Conservation (phyloP, 2,888 invertebrate genomes). For the Torymus tubicola region DNA sequence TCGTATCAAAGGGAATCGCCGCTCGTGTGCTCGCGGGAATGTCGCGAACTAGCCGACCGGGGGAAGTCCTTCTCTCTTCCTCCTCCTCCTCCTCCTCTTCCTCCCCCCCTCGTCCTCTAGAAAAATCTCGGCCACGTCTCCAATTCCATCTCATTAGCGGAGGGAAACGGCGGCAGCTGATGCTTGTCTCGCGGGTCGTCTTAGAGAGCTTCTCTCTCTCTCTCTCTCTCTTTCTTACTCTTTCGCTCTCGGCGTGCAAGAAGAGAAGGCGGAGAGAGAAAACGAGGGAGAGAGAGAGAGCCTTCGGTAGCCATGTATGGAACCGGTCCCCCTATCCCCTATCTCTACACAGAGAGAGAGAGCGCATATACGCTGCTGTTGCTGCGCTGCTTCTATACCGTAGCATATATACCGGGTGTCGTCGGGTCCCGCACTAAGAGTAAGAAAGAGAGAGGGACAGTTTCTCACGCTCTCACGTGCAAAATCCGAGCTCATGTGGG, state of each 20-base stretch:
- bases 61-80: conserved; percentile 30
- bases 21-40: conserved; percentile 72
- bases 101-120: conserved; percentile 67
- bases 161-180: conserved; percentile 73
- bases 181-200: conserved; percentile 74
- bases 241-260: conserved; percentile 21
- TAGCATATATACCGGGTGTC: conserved; percentile 70
- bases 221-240: conserved; percentile 10
- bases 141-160: conserved; percentile 77
- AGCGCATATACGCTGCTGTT: conserved; percentile 1
- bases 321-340: conserved; percentile 72
- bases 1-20: conserved; percentile 76
- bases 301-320: conserved; percentile 76
- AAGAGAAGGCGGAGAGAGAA: conserved; percentile 60
- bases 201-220: conserved; percentile 66
- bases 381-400: conserved; percentile 4
- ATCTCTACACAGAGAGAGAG: conserved; percentile 9
- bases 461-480: conserved; percentile 61
- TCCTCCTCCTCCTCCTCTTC: too few species aligned
- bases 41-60: conserved; percentile 68
- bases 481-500: too few species aligned
- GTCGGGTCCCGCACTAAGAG: conserved; percentile 56
- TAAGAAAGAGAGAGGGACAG: conserved; percentile 46
- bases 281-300: conserved; percentile 24
- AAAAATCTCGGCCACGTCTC: conserved; percentile 76